Evolutionary conservation across 2,888 invertebrate species (phyloP), one percentile per base, ranked within the genome.

Genomic region (Cancer borealis): DNA sequence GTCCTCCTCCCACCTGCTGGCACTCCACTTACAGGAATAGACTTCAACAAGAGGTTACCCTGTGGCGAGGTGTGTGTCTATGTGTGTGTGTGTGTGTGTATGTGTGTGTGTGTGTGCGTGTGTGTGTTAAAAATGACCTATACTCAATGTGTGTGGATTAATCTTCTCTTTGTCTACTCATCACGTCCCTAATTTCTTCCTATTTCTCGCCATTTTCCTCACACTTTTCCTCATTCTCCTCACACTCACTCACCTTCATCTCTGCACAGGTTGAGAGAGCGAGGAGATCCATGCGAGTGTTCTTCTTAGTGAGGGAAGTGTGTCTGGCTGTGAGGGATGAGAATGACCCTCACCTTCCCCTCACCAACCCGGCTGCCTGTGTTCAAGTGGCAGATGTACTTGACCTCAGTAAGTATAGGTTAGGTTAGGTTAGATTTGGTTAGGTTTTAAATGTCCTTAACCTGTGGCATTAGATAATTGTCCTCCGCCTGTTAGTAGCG

Each of bases 11-110:
- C 99, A 0, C 99, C 99, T 0, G 99, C 99, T 0, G 98, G 98
- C 45, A 99, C 99, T 0, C 99, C 99, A 0, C 98, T 99, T 97
- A 99, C 99, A 0, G 99, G 99, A 1, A 99, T 99, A 95, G 98
- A 98, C 96, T 99, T 99, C 96, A 98, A 98, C 89, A 99, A 99
- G 96, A 97, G 99, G 96, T 97, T 99, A 96, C 99, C 99, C 0
- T 99, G 99, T 96, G 99, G 99, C 95, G 99, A 99, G 97, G 99
- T 99, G 97, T 96, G 97, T 97, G 95, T 21, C 0, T 21, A 1
- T 66, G 66, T 21, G 21, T 21, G 66, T 21, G 14, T 66, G 66
- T 66, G 21, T 14, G 6, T 8, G 60, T 60, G 60, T 60, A 14
- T 60, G 6, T 60, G 6, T 60, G 10, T 60, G 49, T 49, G 49